A percentile compares a stretch with the other conserved stretches of the same genome.
phyloP scores from a whole-genome alignment of 2,888 invertebrate genomes.

The Phortica magna region DNA sequence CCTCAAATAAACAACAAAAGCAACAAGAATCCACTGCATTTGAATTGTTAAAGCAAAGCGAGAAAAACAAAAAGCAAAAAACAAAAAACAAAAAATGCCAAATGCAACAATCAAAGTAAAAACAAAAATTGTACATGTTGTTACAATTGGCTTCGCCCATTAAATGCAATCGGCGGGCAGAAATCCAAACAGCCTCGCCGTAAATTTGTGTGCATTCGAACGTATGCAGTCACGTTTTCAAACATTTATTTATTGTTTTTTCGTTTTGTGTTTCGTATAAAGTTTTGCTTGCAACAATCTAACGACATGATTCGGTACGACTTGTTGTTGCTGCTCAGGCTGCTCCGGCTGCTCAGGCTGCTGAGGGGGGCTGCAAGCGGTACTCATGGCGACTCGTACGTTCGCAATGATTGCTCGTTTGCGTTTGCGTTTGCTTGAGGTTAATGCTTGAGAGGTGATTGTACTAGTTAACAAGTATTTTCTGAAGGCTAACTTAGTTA shows the following conservation, averaged over 20 bases:
- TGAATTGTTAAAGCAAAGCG: constrained; percentile 52
- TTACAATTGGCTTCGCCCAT: constrained; percentile 61
- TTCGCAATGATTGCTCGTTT: background rate
- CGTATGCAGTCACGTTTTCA: constrained; percentile 32
- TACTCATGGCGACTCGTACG: background rate
- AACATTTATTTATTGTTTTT: background rate
- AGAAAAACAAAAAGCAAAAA: constrained; percentile 5
- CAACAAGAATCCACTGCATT: constrained; percentile 30
- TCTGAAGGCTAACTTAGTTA: constrained; percentile 30
- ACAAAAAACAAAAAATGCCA: constrained; percentile 1
- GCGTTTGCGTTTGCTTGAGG: background rate
- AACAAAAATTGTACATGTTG: background rate
- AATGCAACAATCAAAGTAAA: background rate
- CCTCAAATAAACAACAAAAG: constrained; percentile 16
- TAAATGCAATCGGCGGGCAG: constrained; percentile 59
- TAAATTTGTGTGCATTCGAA: constrained; percentile 24
- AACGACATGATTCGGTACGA: background rate
- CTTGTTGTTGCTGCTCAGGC: constrained; percentile 6
- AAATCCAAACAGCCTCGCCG: constrained; percentile 24
- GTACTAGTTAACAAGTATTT: constrained; percentile 66
- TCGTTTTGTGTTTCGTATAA: background rate
- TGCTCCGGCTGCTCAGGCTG: no score
- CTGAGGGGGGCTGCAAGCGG: no score
- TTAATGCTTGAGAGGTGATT: constrained; percentile 14
- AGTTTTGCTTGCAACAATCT: background rate